Percentiles rank a stretch among this genome's conserved stretches.
phyloP scores from a whole-genome alignment of 2,888 invertebrate species.

The Zygogramma bicolorata region DNA sequence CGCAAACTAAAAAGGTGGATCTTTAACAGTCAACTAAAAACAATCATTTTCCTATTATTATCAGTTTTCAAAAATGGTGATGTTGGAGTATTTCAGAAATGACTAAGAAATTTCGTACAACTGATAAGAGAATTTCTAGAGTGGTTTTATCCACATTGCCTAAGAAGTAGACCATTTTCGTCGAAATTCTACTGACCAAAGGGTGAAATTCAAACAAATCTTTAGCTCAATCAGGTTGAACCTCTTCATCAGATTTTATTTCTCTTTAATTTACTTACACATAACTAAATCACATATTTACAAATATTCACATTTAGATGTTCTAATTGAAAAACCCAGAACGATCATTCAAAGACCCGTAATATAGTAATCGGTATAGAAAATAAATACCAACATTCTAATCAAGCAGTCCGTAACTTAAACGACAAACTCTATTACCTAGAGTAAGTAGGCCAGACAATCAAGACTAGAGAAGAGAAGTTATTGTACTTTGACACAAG shows the following conservation, averaged over 20 bases:
- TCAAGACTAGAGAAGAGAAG: not conserved
- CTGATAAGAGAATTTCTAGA: too few species aligned
- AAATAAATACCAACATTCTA: slow-evolving; percentile 59
- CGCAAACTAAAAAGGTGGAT: too few species aligned
- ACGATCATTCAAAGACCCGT: slow-evolving; percentile 62
- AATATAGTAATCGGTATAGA: slow-evolving; percentile 62
- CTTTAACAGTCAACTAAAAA: too few species aligned
- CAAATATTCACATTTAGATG: slow-evolving; percentile 67
- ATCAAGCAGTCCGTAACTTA: slow-evolving; percentile 36
- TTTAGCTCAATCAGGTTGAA: slow-evolving; percentile 50
- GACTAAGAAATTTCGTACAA: too few species aligned
- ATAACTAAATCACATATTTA: slow-evolving; percentile 67
- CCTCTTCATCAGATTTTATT: slow-evolving; percentile 65
- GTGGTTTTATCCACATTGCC: too few species aligned
- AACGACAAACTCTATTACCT: slow-evolving; percentile 14
- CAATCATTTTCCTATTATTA: too few species aligned
- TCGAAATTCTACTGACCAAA: too few species aligned
- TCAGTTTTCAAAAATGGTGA: too few species aligned
- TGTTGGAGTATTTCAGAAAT: too few species aligned
- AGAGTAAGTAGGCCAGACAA: not conserved
- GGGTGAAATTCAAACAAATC: too few species aligned
- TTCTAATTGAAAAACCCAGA: slow-evolving; percentile 61
- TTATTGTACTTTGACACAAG: too few species aligned
- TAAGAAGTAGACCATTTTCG: too few species aligned
- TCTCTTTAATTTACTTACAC: slow-evolving; percentile 64